Conservation (phyloP, 2,797 vertebrate species). For the Anisognathus igniventris region DNA sequence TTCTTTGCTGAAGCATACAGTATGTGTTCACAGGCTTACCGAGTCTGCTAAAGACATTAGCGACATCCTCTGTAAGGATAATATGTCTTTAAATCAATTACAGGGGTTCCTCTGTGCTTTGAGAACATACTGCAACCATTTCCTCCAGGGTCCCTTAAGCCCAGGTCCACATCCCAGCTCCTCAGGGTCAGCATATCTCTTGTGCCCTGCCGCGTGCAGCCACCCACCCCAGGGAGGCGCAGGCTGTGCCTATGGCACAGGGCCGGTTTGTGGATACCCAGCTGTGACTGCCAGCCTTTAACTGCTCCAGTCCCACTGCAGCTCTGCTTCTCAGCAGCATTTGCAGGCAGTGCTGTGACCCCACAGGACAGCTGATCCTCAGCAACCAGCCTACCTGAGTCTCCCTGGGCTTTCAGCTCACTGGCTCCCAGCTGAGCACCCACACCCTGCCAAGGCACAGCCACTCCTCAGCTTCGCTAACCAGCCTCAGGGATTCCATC, state of each 20-base stretch:
- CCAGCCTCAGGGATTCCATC: accelerated
- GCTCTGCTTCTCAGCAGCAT: background rate
- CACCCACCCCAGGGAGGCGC: accelerated
- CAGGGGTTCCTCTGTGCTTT: background rate
- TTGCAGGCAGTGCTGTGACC: accelerated
- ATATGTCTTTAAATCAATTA: conserved; percentile 47
- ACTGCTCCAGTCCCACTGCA: background rate
- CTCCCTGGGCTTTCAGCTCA: background rate
- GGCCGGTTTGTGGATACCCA: accelerated
- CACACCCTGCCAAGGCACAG: background rate
- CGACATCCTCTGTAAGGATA: background rate
- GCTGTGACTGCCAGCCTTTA: background rate
- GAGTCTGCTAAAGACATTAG: conserved; percentile 44
- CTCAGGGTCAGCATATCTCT: accelerated
- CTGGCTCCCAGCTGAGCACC: background rate
- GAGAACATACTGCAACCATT: background rate
- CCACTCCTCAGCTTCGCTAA: background rate
- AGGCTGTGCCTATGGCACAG: accelerated
- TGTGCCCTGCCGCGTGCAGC: accelerated
- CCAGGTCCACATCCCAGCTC: background rate
- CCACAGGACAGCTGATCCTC: background rate
- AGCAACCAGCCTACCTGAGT: background rate
- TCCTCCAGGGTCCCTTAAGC: background rate
- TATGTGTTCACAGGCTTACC: background rate
- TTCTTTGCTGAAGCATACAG: conserved; percentile 8